A percentile compares a stretch with the other conserved stretches of the same genome.
Conservation (phyloP, 2,113 vertebrate genomes). For the Rhinogobius similis region DNA sequence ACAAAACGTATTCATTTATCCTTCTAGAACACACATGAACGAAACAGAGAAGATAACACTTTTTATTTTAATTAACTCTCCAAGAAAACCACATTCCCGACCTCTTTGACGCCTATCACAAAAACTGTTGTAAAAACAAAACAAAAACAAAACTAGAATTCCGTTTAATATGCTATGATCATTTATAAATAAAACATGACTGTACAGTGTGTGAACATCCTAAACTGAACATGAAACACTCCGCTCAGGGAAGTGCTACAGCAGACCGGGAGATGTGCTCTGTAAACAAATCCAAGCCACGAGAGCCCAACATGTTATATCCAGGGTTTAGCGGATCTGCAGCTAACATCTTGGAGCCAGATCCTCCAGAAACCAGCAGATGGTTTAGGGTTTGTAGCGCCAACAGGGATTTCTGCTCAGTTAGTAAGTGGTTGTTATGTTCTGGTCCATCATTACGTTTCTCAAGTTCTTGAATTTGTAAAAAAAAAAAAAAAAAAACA, state of each 20-base stretch:
- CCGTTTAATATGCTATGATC: too few relatives aligned
- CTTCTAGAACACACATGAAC: too few relatives aligned
- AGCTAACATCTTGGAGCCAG: slow-evolving; percentile 2
- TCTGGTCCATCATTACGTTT: neutral
- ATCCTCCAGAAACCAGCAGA: slow-evolving; percentile 2
- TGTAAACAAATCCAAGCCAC: neutral
- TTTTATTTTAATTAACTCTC: too few relatives aligned
- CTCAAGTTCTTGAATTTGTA: neutral
- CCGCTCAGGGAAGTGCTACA: neutral
- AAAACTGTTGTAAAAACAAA: too few relatives aligned
- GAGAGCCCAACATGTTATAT: neutral
- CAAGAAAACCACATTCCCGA: too few relatives aligned
- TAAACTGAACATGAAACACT: neutral
- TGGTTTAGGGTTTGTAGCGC: neutral
- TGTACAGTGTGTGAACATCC: too few relatives aligned
- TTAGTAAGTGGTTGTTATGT: neutral
- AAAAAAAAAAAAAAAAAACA: neutral
- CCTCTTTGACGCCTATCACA: too few relatives aligned
- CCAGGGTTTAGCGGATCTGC: neutral
- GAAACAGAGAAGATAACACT: too few relatives aligned
- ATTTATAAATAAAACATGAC: too few relatives aligned
- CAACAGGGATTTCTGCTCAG: neutral
- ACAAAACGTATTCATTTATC: too few relatives aligned
- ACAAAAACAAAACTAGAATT: too few relatives aligned
- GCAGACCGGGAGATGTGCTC: neutral